Evolutionary conservation across 2,113 vertebrate genomes (phyloP).

Genomic region (Trichechus manatus): DNA sequence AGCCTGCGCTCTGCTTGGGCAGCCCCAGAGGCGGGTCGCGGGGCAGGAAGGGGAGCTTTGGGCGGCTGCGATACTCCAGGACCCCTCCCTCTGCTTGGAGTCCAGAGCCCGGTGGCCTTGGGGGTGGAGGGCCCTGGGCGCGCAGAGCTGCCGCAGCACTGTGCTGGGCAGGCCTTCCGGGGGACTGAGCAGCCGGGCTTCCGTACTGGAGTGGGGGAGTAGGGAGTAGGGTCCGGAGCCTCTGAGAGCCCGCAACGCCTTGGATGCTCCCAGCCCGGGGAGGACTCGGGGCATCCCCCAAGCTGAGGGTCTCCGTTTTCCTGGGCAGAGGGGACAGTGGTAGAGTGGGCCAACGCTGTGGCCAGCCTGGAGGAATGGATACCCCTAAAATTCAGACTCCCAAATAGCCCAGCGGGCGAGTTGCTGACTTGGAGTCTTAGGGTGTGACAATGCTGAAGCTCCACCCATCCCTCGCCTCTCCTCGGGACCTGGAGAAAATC

Average conservation of each 20-base stretch:
- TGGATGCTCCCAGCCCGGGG: not conserved
- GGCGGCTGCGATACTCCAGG: not conserved
- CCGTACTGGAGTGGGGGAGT: not conserved
- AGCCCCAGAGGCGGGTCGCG: not conserved
- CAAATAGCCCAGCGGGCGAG: too few relatives aligned
- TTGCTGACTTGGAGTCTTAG: too few relatives aligned
- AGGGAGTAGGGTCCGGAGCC: too few relatives aligned
- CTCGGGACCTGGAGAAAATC: too few relatives aligned
- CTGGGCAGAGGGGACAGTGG: not conserved
- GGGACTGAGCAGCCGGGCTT: not conserved
- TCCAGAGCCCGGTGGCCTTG: not conserved
- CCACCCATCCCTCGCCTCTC: too few relatives aligned
- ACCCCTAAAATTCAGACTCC: not conserved
- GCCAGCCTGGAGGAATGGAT: not conserved
- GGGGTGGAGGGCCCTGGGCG: not conserved
- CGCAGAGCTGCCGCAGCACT: not conserved
- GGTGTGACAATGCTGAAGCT: too few relatives aligned
- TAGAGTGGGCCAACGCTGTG: not conserved
- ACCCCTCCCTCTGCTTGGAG: not conserved
- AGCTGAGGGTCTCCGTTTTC: not conserved
- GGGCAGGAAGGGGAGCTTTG: too few relatives aligned
- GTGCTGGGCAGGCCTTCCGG: not conserved
- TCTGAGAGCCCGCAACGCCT: too few relatives aligned
- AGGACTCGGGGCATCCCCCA: not conserved
- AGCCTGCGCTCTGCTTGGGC: accelerated